These are phyloP conservation scores for Aspidiotus destructor DNA, from an alignment of 2,888 invertebrate genomes.

Conservation along the genomic window DNA sequence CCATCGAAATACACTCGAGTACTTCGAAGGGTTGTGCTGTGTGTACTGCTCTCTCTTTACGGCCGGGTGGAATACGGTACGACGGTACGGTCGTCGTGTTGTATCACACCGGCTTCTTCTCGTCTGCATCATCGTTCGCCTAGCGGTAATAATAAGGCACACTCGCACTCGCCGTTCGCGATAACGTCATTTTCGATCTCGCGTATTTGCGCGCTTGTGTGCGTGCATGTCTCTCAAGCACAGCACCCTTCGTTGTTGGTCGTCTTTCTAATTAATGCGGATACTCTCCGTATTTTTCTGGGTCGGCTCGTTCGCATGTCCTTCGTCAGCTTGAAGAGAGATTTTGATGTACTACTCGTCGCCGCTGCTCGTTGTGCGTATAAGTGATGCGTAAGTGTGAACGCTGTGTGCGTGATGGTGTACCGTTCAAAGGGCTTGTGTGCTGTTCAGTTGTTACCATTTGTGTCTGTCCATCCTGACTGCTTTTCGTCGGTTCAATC, in stretches of 20 bases:
- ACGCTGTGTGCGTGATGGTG: too few relatives aligned
- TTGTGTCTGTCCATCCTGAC: too few relatives aligned
- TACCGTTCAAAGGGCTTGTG: too few relatives aligned
- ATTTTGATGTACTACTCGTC: not conserved
- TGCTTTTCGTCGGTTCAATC: too few relatives aligned
- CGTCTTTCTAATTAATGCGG: slow-evolving; percentile 2
- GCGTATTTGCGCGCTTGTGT: not conserved
- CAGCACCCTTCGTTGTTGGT: not conserved
- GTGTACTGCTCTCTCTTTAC: not conserved
- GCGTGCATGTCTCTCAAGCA: not conserved
- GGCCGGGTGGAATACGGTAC: slow-evolving; percentile 9
- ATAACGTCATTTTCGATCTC: slow-evolving; percentile 6
- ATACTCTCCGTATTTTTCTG: not conserved
- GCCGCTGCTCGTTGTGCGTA: too few relatives aligned
- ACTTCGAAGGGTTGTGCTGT: slow-evolving; percentile 18
- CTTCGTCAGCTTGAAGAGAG: not conserved
- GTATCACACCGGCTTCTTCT: too few relatives aligned
- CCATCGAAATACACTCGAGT: slow-evolving; percentile 13
- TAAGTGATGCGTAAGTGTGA: too few relatives aligned
- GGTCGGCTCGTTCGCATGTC: not conserved
- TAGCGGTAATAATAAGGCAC: too few relatives aligned
- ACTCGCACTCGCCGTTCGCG: slow-evolving; percentile 16
- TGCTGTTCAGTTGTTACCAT: too few relatives aligned
- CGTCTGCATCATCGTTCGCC: too few relatives aligned
- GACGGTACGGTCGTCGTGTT: too few relatives aligned